phyloP scores from a whole-genome alignment of 2,888 invertebrate genomes.

The Pheosia gnoma region DNA sequence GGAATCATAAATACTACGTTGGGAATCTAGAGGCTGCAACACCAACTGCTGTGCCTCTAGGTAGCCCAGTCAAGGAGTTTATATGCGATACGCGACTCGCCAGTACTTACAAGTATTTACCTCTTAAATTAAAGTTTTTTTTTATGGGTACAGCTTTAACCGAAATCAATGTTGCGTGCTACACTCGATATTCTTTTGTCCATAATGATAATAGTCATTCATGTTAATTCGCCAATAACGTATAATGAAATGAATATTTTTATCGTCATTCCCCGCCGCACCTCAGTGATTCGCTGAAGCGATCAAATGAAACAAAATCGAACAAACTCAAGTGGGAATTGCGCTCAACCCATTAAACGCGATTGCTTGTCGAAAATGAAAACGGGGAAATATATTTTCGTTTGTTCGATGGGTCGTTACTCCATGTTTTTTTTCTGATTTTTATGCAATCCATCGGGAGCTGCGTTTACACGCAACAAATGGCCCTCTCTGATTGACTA shows the following conservation, averaged over 20 bases:
- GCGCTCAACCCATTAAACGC: conserved; percentile 76
- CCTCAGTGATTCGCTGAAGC: conserved; percentile 62
- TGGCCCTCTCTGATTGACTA: conserved; percentile 72
- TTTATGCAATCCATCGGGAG: conserved; percentile 72
- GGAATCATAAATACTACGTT: too few species aligned
- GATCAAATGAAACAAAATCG: conserved; percentile 76
- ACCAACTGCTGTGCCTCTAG: too few species aligned
- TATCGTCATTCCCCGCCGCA: conserved; percentile 43
- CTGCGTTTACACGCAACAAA: conserved; percentile 72
- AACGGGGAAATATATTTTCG: conserved; percentile 77
- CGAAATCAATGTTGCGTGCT: neutral
- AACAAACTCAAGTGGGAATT: conserved; percentile 80
- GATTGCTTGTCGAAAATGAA: conserved; percentile 82
- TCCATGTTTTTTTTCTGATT: conserved; percentile 71
- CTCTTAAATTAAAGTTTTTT: neutral
- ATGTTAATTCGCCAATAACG: conserved; percentile 27
- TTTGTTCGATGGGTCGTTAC: conserved; percentile 66
- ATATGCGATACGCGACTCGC: too few species aligned
- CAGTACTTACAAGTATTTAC: too few species aligned
- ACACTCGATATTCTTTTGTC: neutral
- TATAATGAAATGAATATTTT: conserved; percentile 33
- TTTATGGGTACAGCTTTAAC: neutral
- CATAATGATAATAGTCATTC: conserved; percentile 7
- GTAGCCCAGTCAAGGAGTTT: too few species aligned
- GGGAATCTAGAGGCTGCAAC: too few species aligned